These are phyloP conservation scores for Brachionus asplanchnoidis DNA, from an alignment of 1,140 invertebrate genomes.

Conservation along the genomic window DNA sequence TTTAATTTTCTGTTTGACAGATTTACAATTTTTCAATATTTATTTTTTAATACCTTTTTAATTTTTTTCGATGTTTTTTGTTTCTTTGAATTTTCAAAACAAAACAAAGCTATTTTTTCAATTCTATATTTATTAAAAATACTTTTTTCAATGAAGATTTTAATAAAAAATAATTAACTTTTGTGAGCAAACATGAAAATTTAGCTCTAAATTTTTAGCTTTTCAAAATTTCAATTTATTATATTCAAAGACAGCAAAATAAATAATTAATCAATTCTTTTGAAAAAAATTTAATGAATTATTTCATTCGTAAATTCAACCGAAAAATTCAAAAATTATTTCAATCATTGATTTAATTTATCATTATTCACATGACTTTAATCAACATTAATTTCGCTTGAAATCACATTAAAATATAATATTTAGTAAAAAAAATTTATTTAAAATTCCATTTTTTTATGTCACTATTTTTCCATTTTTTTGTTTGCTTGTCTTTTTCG, in stretches of 20 bases:
- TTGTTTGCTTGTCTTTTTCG: too few relatives aligned
- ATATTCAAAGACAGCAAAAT: background rate
- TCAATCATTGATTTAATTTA: background rate
- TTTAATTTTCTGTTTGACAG: background rate
- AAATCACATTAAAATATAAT: background rate
- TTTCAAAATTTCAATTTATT: background rate
- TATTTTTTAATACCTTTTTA: background rate
- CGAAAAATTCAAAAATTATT: background rate
- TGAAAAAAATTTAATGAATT: background rate
- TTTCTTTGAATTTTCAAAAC: too few relatives aligned
- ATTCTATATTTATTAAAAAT: too few relatives aligned
- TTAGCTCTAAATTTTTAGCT: background rate
- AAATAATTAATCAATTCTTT: background rate
- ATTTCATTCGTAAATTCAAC: background rate
- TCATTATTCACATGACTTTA: background rate
- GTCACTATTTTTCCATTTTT: too few relatives aligned
- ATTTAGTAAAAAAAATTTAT: too few relatives aligned
- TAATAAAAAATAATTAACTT: background rate
- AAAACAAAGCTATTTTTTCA: too few relatives aligned
- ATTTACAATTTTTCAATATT: background rate
- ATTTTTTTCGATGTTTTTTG: too few relatives aligned
- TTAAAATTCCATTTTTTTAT: too few relatives aligned
- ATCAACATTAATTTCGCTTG: background rate
- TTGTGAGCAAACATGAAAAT: background rate
- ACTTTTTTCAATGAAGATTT: too few relatives aligned